Conservation (phyloP, 2,888 invertebrate genomes). For the Subacronicta megacephala region DNA sequence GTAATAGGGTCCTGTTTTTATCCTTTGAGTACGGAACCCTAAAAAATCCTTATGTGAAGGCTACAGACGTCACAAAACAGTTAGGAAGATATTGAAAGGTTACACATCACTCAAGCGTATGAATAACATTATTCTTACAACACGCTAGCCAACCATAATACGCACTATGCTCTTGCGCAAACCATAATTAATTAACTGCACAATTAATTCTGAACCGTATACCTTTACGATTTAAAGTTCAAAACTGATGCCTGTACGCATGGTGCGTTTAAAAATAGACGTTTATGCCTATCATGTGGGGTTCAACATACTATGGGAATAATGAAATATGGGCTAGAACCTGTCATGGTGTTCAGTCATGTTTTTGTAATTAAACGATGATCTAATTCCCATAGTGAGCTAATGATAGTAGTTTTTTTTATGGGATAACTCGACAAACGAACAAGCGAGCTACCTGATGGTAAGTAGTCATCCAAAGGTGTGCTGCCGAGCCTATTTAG, state of each 20-base stretch:
- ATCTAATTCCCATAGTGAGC: slow-evolving; percentile 12
- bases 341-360: too few species aligned
- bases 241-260: neutral
- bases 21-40: too few species aligned
- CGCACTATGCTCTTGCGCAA: slow-evolving; percentile 29
- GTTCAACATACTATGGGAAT: slow-evolving; percentile 38
- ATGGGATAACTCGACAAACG: too few species aligned
- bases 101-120: slow-evolving; percentile 15
- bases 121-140: slow-evolving; percentile 38
- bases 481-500: too few species aligned
- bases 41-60: slow-evolving; percentile 1
- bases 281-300: slow-evolving; percentile 26
- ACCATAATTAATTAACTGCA: slow-evolving; percentile 3
- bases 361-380: slow-evolving; percentile 14
- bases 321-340: slow-evolving; percentile 46
- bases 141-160: slow-evolving; percentile 22
- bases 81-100: slow-evolving; percentile 4
- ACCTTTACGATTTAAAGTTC: neutral
- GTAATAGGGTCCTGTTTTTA: too few species aligned
- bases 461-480: too few species aligned
- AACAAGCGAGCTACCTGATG: too few species aligned
- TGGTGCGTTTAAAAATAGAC: slow-evolving; percentile 39
- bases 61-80: neutral
- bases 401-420: too few species aligned
- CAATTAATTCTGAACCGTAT: slow-evolving; percentile 11